Percentiles rank a stretch among this genome's conserved stretches.
These are phyloP conservation scores for Pyrochroa serraticornis DNA, from an alignment of 2,888 invertebrate genomes.

Conservation along the genomic window DNA sequence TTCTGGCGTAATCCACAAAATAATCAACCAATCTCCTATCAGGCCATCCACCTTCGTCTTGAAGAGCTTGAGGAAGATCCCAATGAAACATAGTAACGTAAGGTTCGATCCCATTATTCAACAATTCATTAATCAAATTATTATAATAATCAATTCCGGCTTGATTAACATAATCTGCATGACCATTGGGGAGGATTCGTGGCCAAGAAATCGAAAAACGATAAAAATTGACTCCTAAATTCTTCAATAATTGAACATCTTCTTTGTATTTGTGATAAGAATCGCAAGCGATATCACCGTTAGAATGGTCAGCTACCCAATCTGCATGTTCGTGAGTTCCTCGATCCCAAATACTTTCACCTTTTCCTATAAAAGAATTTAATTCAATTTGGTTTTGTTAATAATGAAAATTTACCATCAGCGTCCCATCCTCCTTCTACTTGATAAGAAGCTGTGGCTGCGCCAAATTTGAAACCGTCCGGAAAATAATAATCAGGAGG, in stretches of 20 bases:
- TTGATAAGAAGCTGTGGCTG: conserved; percentile 44
- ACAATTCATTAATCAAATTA: conserved; percentile 73
- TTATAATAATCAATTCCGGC: conserved; percentile 78
- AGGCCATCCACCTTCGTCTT: conserved; percentile 64
- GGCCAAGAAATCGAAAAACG: conserved; percentile 72
- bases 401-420: not conserved
- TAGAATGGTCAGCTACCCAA: conserved; percentile 59
- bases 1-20: conserved; percentile 63
- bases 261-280: conserved; percentile 68
- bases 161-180: conserved; percentile 68
- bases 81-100: conserved; percentile 54
- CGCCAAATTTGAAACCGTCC: conserved; percentile 33
- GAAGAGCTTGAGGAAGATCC: conserved; percentile 43
- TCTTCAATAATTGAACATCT: conserved; percentile 64
- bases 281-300: conserved; percentile 68
- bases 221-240: conserved; percentile 64
- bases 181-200: conserved; percentile 68
- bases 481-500: conserved; percentile 18
- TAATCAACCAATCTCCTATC: conserved; percentile 63
- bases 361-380: conserved; percentile 58
- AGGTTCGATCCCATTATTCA: conserved; percentile 63
- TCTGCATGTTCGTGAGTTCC: conserved; percentile 57
- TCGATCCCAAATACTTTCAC: conserved; percentile 64
- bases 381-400: too few species aligned
- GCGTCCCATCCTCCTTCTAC: conserved; percentile 38